These are phyloP conservation scores for Napeogenes sylphis DNA, from an alignment of 2,888 invertebrate genomes.

Conservation along the genomic window DNA sequence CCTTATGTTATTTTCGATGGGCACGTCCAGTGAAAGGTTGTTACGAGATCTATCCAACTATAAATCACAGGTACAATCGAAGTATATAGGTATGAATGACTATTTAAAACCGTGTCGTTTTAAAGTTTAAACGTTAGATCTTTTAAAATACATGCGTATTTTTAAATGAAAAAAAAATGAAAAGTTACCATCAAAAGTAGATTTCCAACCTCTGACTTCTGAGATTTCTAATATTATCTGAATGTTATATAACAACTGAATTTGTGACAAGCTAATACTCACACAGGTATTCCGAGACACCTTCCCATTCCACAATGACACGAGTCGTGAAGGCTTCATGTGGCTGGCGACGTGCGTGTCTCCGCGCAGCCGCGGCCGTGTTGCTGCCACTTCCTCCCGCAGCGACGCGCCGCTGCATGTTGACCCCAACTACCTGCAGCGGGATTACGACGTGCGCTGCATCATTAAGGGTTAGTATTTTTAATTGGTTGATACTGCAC, in stretches of 20 bases:
- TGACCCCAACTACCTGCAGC: constrained; percentile 85
- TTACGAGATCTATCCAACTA: constrained; percentile 82
- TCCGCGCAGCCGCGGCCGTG: constrained; percentile 82
- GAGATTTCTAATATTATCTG: too few relatives aligned
- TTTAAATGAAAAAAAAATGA: too few relatives aligned
- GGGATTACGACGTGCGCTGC: constrained; percentile 79
- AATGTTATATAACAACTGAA: too few relatives aligned
- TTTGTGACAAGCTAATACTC: too few relatives aligned
- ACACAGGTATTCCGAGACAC: constrained; percentile 80
- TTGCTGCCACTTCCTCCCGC: constrained; percentile 77
- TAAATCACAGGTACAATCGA: constrained; percentile 68
- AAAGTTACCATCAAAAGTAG: too few relatives aligned
- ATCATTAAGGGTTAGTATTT: constrained; percentile 73
- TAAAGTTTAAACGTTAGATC: too few relatives aligned
- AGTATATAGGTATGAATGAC: too few relatives aligned
- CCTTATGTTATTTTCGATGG: constrained; percentile 81
- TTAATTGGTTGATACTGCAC: not conserved
- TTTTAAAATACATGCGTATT: too few relatives aligned
- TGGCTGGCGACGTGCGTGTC: constrained; percentile 82
- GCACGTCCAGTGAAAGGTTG: constrained; percentile 81
- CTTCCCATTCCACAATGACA: constrained; percentile 81
- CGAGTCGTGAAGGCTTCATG: constrained; percentile 82
- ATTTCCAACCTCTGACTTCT: too few relatives aligned
- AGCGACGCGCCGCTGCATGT: constrained; percentile 81
- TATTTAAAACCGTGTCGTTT: too few relatives aligned